Base-by-base conservation (phyloP, 2,113 vertebrate species). In the Cebus imitator region DNA sequence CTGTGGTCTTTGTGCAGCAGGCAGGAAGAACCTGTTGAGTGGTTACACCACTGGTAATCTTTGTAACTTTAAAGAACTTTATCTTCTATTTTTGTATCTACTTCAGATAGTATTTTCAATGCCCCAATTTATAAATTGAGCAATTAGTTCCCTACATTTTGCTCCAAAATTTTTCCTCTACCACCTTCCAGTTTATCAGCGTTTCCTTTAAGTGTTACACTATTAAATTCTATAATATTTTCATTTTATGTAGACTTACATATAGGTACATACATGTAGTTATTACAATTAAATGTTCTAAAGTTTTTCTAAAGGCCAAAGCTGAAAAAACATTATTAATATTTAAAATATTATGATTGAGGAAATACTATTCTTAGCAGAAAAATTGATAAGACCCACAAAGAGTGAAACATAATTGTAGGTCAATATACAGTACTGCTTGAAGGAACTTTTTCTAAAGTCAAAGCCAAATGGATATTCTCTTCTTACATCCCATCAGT, bases 211-310 rank as follows among this genome's bases (percentile, higher is more conserved):
- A 87, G 70, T 82, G 52, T 91, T 37, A 93, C 5, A 66, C 12
- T 90, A 73, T 50, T 73, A 72, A 93, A 87, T n/a, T 30, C 84
- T 72, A 84, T 25, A 35, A 73, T 90, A 78, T 83, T 87, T 90
- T 93, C 73, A 91, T 95, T 84, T 96, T 61, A 95, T 37, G 2
- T 93, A 66, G 37, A 79, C 57, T 87, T 50, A 45, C 1, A 75
- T 27, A 27, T 11, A n/a, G 32, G 11, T 58, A 12, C 30, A 37
- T 90, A 10, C 12, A 45, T 70, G 11, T 30, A 66, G 30, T 92
- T 92, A 70, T 73, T 91, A 75, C 11, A 73, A 73, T 73, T 40
- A 70, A 91, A 8, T 68, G 25, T 61, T 55, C 35, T 80, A 91
- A 91, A 87, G 45, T 79, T 84, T 80, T 23, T 50, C 61, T 55